phyloP scores from a whole-genome alignment of 2,797 vertebrate species.

The Melanotaenia maccullochi region DNA sequence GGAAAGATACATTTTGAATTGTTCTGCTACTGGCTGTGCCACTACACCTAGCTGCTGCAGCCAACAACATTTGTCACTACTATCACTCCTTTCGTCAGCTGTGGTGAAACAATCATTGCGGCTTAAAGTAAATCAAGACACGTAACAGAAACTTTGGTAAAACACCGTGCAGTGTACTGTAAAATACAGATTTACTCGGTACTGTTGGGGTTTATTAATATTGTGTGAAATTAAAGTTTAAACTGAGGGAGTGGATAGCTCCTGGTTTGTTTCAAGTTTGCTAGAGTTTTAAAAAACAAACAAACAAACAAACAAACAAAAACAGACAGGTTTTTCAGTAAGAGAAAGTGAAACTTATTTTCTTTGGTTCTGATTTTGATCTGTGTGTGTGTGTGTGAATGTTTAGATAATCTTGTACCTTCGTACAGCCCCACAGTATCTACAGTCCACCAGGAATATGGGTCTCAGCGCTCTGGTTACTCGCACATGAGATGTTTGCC shows the following conservation, averaged over 20 bases:
- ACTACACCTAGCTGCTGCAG: not conserved
- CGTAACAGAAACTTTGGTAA: not conserved
- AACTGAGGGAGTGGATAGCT: not conserved
- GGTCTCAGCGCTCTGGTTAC: conserved; percentile 96
- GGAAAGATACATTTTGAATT: not conserved
- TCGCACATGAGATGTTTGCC: conserved; percentile 94
- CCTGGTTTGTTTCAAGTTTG: not conserved
- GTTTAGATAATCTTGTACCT: conserved; percentile 79
- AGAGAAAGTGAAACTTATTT: not conserved
- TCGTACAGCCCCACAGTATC: conserved; percentile 95
- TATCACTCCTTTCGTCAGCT: not conserved
- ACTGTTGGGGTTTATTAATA: not conserved
- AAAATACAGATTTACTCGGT: not conserved
- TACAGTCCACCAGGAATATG: conserved; percentile 97
- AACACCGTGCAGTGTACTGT: not conserved
- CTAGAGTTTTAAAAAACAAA: not conserved
- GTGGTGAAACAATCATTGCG: not conserved
- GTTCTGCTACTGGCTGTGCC: too few species aligned
- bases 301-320: not conserved
- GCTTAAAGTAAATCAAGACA: too few species aligned
- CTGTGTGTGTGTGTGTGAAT: not conserved
- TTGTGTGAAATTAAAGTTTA: not conserved
- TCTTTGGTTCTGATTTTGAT: not conserved
- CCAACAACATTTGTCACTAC: not conserved
- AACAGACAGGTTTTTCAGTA: not conserved